These are phyloP conservation scores for Miltochrista miniata DNA, from an alignment of 2,888 invertebrate genomes.

Conservation along the genomic window DNA sequence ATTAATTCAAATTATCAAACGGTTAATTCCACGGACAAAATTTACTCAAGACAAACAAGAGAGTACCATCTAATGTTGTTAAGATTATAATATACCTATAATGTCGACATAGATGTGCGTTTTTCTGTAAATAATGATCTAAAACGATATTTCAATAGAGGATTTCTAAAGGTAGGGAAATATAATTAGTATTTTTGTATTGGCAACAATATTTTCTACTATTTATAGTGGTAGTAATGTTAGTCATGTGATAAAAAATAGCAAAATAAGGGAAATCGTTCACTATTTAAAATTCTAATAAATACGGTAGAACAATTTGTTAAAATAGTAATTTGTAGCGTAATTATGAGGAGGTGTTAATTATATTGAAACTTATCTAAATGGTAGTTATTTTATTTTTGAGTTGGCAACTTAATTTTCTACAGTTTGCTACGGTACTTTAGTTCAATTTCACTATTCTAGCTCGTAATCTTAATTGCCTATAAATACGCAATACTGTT, in stretches of 20 bases:
- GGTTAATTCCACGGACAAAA: slow-evolving; percentile 16
- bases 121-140: slow-evolving; percentile 5
- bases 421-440: not conserved
- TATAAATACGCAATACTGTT: no score
- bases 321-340: no score
- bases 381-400: slow-evolving; percentile 3
- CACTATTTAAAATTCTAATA: no score
- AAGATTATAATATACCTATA: slow-evolving; percentile 8
- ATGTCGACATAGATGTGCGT: slow-evolving; percentile 1
- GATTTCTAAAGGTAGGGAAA: slow-evolving; percentile 5
- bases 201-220: slow-evolving; percentile 8
- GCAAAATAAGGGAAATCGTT: no score
- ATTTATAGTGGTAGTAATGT: slow-evolving; percentile 1
- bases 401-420: not conserved
- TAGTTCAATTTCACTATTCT: not conserved
- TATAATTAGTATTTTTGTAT: not conserved
- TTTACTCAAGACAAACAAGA: slow-evolving; percentile 13
- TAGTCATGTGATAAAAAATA: not conserved
- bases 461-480: not conserved
- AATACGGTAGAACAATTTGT: no score
- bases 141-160: slow-evolving; percentile 5
- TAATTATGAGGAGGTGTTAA: not conserved
- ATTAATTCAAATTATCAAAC: slow-evolving; percentile 13
- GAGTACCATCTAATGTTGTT: slow-evolving; percentile 10
- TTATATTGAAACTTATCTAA: not conserved